Conservation (phyloP, 2,797 vertebrate genomes). For the Coracias cyanogaster region DNA sequence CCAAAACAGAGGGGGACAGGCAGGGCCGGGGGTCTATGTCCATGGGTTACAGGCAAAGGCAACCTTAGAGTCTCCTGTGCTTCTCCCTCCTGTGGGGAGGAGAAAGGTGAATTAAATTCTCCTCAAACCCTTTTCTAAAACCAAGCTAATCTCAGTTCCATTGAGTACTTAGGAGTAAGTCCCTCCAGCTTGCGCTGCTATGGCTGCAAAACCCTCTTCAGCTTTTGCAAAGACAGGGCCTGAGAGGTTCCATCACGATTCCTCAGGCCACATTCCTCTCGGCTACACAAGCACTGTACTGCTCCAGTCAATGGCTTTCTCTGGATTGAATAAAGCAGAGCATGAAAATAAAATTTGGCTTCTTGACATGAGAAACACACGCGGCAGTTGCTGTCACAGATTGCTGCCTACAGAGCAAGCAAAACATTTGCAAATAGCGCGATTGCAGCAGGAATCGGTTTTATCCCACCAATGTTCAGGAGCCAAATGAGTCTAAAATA, state of each 20-base stretch:
- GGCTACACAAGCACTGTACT: not conserved
- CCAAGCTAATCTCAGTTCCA: not conserved
- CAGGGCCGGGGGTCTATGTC: accelerated
- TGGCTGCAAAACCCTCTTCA: not conserved
- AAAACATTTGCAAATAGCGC: not conserved
- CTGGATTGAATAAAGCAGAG: conserved; percentile 33
- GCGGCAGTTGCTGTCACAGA: not conserved
- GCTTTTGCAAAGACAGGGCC: not conserved
- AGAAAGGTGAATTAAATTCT: not conserved
- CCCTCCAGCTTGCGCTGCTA: not conserved
- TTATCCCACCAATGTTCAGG: not conserved
- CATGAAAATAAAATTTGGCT: not conserved
- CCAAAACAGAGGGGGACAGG: too few species aligned
- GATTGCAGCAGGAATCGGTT: not conserved
- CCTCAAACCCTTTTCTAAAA: not conserved
- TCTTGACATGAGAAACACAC: not conserved
- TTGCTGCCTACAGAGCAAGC: not conserved
- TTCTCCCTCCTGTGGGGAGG: not conserved
- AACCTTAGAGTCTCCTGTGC: not conserved
- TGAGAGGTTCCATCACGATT: not conserved
- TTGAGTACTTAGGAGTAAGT: not conserved
- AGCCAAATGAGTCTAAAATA: not conserved
- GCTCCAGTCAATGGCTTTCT: not conserved
- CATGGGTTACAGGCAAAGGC: not conserved
- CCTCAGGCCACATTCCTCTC: not conserved